Evolutionary conservation across 2,888 invertebrate genomes (phyloP), one percentile per base, ranked within the genome.

Genomic region (Epirrhoe alternata): DNA sequence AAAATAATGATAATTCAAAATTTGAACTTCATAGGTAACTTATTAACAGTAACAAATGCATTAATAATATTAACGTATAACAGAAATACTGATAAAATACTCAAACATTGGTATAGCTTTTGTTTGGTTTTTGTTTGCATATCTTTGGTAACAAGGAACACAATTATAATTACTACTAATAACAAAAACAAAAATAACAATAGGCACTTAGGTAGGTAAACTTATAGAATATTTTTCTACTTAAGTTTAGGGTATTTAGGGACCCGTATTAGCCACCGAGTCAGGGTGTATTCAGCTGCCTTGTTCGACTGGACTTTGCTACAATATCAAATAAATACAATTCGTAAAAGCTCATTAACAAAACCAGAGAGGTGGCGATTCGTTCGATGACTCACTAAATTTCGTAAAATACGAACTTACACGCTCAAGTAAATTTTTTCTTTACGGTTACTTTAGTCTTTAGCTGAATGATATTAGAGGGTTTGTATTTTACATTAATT

Each of bases 141-240:
- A 87, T 92, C 92, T 92, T 93, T 92, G 92, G 92, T 91, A 93
- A 93, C 92, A 89, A 91, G 92, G 89, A 92, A 92, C 92, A 91
- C 90, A 86, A 91, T 84, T 83, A 64, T 45, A 61, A 88, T 68
- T 60, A 68, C 56, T 61, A 87, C 88, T 85, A 89, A 86, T 86
- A 86, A 91, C 87, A 92, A 92, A 88, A 90, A 91, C 86, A 90
- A 86, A 83, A 87, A 86, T 86, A 92, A 92, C 92, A 92, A 92
- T 73, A 74, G 72, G 57, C 63, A 71, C 69, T 75, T 68, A 56
- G 52, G 47, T 69, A n/a, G n/a, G 64, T 73, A 75, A 86, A 64
- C 59, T 70, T 65, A 67, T 63, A 61, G 47, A 66, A 65, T 68
- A 62, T 68, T 70, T 63, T 58, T 64, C 70, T 67, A 70, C 57